Conservation (phyloP, 2,797 vertebrate genomes). For the Hyperoplus immaculatus region DNA sequence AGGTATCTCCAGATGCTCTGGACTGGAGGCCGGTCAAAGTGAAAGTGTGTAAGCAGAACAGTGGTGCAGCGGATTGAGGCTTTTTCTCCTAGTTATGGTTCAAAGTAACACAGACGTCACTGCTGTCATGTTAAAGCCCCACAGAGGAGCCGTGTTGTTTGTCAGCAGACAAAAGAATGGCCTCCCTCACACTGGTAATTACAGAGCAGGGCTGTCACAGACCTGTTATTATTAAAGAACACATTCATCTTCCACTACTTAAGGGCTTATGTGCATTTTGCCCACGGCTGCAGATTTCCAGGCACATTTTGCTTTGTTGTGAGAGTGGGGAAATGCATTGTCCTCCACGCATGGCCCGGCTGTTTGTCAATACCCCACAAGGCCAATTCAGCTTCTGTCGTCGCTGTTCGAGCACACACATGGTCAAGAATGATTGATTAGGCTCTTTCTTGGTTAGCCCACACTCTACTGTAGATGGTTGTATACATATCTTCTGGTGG, state of each 20-base stretch:
- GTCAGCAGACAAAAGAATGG: conserved; percentile 64
- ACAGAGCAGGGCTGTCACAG: conserved; percentile 67
- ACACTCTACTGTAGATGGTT: background rate
- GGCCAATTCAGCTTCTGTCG: conserved; percentile 39
- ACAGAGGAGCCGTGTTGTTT: conserved; percentile 54
- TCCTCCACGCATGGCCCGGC: conserved; percentile 47
- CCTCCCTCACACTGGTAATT: conserved; percentile 67
- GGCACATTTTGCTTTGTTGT: conserved; percentile 28
- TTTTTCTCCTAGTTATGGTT: conserved; percentile 44
- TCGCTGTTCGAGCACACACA: conserved; percentile 52
- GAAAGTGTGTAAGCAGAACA: conserved; percentile 21
- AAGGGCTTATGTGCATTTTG: conserved; percentile 56
- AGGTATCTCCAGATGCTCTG: conserved; percentile 29
- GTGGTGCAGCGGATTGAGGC: conserved; percentile 12
- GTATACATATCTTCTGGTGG: background rate
- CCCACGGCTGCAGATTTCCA: conserved; percentile 60
- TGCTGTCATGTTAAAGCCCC: conserved; percentile 48
- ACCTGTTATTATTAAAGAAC: conserved; percentile 76
- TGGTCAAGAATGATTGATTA: conserved; percentile 64
- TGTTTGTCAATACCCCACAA: conserved; percentile 51
- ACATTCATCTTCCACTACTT: conserved; percentile 61
- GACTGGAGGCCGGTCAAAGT: conserved; percentile 13
- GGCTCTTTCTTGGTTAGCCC: conserved; percentile 22
- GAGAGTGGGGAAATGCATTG: conserved; percentile 36
- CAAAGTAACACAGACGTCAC: conserved; percentile 42